A percentile compares a stretch with the other conserved stretches of the same genome.
Evolutionary conservation across 2,888 invertebrate species (phyloP).

Genomic region (Conchocele bisecta): DNA sequence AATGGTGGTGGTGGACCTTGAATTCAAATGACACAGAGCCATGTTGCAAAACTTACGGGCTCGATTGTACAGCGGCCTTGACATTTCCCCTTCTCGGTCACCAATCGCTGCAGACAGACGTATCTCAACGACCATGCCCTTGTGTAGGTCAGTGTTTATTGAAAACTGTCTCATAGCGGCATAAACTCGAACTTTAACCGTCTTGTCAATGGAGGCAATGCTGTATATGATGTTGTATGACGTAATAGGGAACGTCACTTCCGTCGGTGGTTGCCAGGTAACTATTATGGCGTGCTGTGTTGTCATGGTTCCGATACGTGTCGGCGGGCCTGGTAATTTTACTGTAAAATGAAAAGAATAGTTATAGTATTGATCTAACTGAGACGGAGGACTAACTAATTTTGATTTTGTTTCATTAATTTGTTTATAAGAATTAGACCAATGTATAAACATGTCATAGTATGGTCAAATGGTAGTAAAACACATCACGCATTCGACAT

Average conservation of each 20-base stretch:
- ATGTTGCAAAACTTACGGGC: slow-evolving; percentile 55
- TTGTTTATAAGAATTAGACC: too few species aligned
- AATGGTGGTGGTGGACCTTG: too few species aligned
- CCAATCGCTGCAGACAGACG: slow-evolving; percentile 29
- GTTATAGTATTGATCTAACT: too few species aligned
- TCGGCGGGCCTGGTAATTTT: slow-evolving; percentile 42
- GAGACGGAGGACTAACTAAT: too few species aligned
- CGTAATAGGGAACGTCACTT: slow-evolving; percentile 34
- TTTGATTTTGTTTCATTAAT: too few species aligned
- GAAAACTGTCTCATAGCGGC: slow-evolving; percentile 28
- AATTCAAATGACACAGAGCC: too few species aligned
- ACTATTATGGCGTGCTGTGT: slow-evolving; percentile 32
- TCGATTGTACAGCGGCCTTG: slow-evolving; percentile 16
- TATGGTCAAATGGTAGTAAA: too few species aligned
- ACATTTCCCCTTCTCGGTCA: slow-evolving; percentile 13
- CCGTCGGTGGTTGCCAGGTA: slow-evolving; percentile 38
- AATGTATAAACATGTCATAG: too few species aligned
- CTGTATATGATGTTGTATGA: slow-evolving; percentile 31
- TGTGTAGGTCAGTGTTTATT: slow-evolving; percentile 22
- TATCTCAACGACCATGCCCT: slow-evolving; percentile 31
- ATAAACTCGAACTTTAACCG: slow-evolving; percentile 12
- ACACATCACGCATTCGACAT: too few species aligned
- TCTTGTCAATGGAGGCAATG: slow-evolving; percentile 3
- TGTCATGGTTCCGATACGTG: background rate
- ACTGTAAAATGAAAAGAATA: too few species aligned